Conservation (phyloP, 2,113 vertebrate genomes). For the Phaetusa simplex region DNA sequence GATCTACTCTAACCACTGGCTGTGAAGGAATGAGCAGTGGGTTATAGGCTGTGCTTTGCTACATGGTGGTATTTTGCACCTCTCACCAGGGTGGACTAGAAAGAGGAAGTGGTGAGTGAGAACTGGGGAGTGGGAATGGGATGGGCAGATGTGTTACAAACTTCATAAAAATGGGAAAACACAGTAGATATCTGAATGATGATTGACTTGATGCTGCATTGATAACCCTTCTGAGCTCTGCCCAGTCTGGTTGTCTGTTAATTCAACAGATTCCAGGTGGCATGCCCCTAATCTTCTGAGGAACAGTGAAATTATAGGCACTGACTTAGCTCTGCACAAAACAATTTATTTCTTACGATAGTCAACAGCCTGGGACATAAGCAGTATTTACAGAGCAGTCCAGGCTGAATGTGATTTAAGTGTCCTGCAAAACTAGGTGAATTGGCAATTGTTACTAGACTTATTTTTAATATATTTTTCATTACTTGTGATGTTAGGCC, state of each 20-base stretch:
- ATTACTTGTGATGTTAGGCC: not conserved
- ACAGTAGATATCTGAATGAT: not conserved
- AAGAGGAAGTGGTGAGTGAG: conserved; percentile 21
- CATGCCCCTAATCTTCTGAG: not conserved
- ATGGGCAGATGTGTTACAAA: not conserved
- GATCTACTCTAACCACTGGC: conserved; percentile 57
- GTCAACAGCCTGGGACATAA: not conserved
- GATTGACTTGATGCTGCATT: conserved; percentile 14
- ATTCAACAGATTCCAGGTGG: conserved; percentile 1
- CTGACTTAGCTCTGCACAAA: not conserved
- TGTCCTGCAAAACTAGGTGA: not conserved
- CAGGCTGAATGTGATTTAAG: not conserved
- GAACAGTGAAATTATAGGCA: not conserved
- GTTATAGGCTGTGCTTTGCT: not conserved
- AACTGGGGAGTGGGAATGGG: not conserved
- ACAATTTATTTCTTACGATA: not conserved
- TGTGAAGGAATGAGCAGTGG: conserved; percentile 41
- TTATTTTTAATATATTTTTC: not conserved
- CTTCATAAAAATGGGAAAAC: not conserved
- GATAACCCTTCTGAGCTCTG: not conserved
- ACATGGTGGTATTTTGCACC: not conserved
- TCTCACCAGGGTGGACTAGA: conserved; percentile 9
- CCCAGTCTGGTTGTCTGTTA: not conserved
- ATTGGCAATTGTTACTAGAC: not conserved
- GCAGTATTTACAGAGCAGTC: not conserved